These are phyloP conservation scores for Gastracanthus pulcherrimus DNA, from an alignment of 2,888 invertebrate species.

Conservation along the genomic window DNA sequence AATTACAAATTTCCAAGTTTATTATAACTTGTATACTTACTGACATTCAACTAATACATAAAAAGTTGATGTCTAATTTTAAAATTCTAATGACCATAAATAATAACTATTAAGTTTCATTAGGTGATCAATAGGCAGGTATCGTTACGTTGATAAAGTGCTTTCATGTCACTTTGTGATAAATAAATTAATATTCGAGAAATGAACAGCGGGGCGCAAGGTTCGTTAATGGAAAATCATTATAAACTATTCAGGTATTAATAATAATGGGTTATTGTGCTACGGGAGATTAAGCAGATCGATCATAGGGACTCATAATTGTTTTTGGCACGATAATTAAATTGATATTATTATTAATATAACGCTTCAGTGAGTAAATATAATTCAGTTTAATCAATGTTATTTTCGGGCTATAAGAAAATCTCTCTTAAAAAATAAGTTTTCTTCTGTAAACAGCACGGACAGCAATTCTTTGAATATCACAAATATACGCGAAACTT, in stretches of 20 bases:
- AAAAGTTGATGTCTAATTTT: too few relatives aligned
- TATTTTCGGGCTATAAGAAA: neutral
- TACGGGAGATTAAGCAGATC: neutral
- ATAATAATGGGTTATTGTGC: neutral
- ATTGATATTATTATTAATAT: neutral
- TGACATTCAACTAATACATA: neutral
- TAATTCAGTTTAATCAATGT: neutral
- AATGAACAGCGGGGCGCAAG: neutral
- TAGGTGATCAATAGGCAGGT: neutral
- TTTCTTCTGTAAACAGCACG: neutral
- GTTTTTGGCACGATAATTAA: neutral
- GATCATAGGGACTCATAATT: neutral
- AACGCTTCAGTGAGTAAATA: neutral
- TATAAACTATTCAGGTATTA: conserved; percentile 1
- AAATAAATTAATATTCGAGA: neutral
- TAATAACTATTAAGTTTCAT: neutral
- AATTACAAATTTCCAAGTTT: neutral
- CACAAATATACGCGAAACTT: neutral
- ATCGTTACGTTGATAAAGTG: neutral
- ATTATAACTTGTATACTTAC: neutral
- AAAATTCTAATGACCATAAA: neutral
- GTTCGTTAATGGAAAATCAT: neutral
- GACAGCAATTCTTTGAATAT: neutral
- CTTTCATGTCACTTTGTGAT: neutral
- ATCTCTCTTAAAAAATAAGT: too few relatives aligned